Evolutionary conservation across 2,113 vertebrate genomes (phyloP).

Genomic region (Petaurus breviceps): DNA sequence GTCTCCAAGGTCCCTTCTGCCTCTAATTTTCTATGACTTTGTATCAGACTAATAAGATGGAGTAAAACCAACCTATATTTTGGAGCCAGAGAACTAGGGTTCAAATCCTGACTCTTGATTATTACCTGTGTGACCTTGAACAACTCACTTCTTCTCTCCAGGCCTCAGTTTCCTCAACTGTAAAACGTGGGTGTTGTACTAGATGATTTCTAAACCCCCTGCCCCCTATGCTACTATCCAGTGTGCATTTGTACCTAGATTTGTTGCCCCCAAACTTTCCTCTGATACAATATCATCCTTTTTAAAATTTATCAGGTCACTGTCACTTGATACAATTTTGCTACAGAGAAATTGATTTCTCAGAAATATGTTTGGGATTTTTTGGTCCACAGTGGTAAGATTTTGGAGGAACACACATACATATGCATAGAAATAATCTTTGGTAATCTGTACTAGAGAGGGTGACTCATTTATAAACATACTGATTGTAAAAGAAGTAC

Average conservation of each 20-base stretch:
- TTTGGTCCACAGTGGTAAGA: conserved; percentile 81
- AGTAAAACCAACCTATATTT: neutral
- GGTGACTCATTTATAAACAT: conserved; percentile 83
- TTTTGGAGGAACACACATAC: conserved; percentile 69
- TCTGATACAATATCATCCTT: conserved; percentile 86
- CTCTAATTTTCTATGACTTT: neutral
- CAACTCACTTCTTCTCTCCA: neutral
- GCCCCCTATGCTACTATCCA: neutral
- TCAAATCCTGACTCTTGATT: neutral
- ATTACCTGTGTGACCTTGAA: neutral
- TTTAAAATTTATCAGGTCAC: conserved; percentile 89
- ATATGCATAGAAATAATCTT: conserved; percentile 93
- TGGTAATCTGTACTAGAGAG: conserved; percentile 86
- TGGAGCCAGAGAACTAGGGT: neutral
- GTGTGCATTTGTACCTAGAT: conserved; percentile 40
- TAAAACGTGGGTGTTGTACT: neutral
- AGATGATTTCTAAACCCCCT: neutral
- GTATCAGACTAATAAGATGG: neutral
- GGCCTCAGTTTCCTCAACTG: neutral
- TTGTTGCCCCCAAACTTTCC: conserved; percentile 73
- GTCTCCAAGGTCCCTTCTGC: neutral
- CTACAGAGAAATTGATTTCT: conserved; percentile 90
- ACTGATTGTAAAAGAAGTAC: conserved; percentile 75
- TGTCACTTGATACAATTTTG: conserved; percentile 81
- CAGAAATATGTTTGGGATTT: conserved; percentile 89